Conservation (phyloP, 2,113 vertebrate genomes). For the Cromileptes altivelis region DNA sequence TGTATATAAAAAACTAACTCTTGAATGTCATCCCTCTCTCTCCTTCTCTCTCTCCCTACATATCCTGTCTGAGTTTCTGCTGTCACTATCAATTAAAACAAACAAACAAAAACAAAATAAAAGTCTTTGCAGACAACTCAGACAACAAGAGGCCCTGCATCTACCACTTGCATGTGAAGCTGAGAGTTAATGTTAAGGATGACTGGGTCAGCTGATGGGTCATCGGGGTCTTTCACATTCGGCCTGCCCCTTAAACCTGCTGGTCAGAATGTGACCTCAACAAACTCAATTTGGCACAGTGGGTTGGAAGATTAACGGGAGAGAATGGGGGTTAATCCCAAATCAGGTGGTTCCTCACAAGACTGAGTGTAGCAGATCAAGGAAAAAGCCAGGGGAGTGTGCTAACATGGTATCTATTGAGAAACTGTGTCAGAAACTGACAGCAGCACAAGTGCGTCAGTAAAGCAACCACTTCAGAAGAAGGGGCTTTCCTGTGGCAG, state of each 20-base stretch:
- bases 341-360: slow-evolving; percentile 89
- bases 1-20: too few species aligned
- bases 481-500: slow-evolving; percentile 79
- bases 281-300: slow-evolving; percentile 49
- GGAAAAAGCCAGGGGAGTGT: slow-evolving; percentile 48
- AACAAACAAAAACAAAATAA: background rate
- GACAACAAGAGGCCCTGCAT: background rate
- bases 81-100: background rate
- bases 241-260: slow-evolving; percentile 21
- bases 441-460: slow-evolving; percentile 70
- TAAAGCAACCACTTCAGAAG: slow-evolving; percentile 62
- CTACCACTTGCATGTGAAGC: slow-evolving; percentile 38
- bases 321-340: slow-evolving; percentile 81
- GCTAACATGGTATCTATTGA: slow-evolving; percentile 68
- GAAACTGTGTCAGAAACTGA: slow-evolving; percentile 73
- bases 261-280: slow-evolving; percentile 22
- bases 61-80: background rate
- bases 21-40: background rate
- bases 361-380: slow-evolving; percentile 72
- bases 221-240: slow-evolving; percentile 42
- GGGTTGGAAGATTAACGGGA: slow-evolving; percentile 51
- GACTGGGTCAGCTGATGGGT: slow-evolving; percentile 64
- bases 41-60: background rate
- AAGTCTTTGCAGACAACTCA: slow-evolving; percentile 28
- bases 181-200: slow-evolving; percentile 30